Percentiles rank a stretch among this genome's conserved stretches.
Conservation (phyloP, 2,888 invertebrate genomes). For the Agrenia bidenticulata region DNA sequence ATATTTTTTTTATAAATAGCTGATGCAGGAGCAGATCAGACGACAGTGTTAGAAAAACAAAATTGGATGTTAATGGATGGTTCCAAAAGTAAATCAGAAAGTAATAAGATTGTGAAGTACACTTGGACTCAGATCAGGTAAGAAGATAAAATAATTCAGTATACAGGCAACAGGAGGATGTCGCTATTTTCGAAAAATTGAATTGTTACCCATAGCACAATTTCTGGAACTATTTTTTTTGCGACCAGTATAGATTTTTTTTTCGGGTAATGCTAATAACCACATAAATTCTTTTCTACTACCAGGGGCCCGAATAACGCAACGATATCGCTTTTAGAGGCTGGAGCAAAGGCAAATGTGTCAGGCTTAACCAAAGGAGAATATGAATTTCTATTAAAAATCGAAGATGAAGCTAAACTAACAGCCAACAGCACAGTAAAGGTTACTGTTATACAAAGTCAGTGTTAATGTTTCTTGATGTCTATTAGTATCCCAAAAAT, state of each 20-base stretch:
- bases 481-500: neutral
- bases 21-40: slow-evolving; percentile 62
- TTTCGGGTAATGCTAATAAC: too few species aligned
- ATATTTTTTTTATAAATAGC: slow-evolving; percentile 56
- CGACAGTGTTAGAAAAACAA: slow-evolving; percentile 78
- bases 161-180: too few species aligned
- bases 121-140: slow-evolving; percentile 78
- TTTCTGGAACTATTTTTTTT: too few species aligned
- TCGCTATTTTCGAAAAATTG: too few species aligned
- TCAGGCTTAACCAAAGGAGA: slow-evolving; percentile 79
- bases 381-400: slow-evolving; percentile 78
- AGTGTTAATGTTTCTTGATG: slow-evolving; percentile 55
- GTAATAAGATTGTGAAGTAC: slow-evolving; percentile 77
- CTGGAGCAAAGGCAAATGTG: slow-evolving; percentile 71
- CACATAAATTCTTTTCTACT: neutral
- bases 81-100: slow-evolving; percentile 72
- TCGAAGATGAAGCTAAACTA: slow-evolving; percentile 80
- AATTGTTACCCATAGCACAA: too few species aligned
- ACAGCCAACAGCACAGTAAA: slow-evolving; percentile 70
- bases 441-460: slow-evolving; percentile 69
- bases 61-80: slow-evolving; percentile 80
- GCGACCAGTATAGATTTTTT: too few species aligned
- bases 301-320: slow-evolving; percentile 61
- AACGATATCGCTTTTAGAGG: slow-evolving; percentile 57
- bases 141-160: slow-evolving; percentile 24